phyloP scores from a whole-genome alignment of 2,888 invertebrate genomes.

The Monopis laevigella region DNA sequence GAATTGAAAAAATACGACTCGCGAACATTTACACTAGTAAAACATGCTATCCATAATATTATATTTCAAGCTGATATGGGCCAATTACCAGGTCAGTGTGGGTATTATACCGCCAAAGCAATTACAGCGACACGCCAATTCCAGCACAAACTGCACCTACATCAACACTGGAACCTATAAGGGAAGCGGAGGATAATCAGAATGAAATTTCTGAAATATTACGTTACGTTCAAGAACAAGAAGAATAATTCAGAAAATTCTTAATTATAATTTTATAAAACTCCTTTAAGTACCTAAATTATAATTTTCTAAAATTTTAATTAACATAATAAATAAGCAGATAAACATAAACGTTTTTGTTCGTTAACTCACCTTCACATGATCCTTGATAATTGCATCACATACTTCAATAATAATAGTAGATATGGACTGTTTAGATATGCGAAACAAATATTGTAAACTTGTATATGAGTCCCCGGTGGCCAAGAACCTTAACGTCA shows the following conservation, averaged over 20 bases:
- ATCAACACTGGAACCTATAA: too few relatives aligned
- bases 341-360: too few relatives aligned
- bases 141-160: too few relatives aligned
- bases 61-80: constrained; percentile 20
- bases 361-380: too few relatives aligned
- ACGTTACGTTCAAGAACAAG: too few relatives aligned
- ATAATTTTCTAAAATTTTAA: too few relatives aligned
- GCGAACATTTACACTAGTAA: constrained; percentile 9
- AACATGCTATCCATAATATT: constrained; percentile 20
- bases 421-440: constrained; percentile 9
- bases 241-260: too few relatives aligned
- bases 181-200: too few relatives aligned
- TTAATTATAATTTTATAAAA: too few relatives aligned
- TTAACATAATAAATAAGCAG: constrained; percentile 18
- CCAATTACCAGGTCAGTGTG: constrained; percentile 17
- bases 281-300: too few relatives aligned
- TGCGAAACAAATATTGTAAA: constrained; percentile 2
- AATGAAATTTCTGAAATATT: too few relatives aligned
- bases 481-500: constrained; percentile 1
- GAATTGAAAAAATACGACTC: constrained; percentile 20
- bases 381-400: constrained; percentile 6
- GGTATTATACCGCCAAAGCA: constrained; percentile 19
- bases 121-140: too few relatives aligned
- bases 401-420: constrained; percentile 6
- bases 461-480: constrained; percentile 4